These are phyloP conservation scores for Dromaius novaehollandiae DNA, from an alignment of 2,113 vertebrate genomes.

Conservation along the genomic window DNA sequence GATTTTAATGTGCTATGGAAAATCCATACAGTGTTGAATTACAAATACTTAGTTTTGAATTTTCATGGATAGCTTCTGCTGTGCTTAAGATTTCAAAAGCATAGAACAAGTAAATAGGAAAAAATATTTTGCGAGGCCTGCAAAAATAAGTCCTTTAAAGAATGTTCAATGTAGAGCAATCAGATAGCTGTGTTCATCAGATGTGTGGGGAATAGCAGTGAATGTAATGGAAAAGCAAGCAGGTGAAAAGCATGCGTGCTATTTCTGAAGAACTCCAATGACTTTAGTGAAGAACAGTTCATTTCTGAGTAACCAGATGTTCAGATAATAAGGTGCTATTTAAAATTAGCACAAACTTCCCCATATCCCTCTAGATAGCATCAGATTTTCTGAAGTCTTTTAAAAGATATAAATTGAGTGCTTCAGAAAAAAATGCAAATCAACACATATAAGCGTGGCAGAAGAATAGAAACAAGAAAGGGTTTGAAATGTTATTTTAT, in stretches of 20 bases:
- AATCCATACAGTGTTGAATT: not conserved
- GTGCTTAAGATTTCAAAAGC: not conserved
- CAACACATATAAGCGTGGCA: not conserved
- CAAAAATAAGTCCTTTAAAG: not conserved
- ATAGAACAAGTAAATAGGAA: not conserved
- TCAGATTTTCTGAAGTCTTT: slow-evolving; percentile 1
- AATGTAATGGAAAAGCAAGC: not conserved
- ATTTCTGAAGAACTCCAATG: not conserved
- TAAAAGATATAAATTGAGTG: slow-evolving; percentile 29
- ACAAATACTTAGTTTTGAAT: not conserved
- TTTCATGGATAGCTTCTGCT: not conserved
- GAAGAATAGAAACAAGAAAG: slow-evolving; percentile 29
- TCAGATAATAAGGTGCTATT: slow-evolving; percentile 55
- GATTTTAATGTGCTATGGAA: not conserved
- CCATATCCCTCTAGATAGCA: not conserved
- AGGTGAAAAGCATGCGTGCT: not conserved
- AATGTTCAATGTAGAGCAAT: not conserved
- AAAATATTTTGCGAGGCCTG: not conserved
- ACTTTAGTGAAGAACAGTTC: not conserved
- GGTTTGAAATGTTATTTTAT: slow-evolving; percentile 28
- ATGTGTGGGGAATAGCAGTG: not conserved
- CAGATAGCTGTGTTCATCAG: not conserved
- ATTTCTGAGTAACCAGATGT: slow-evolving; percentile 54
- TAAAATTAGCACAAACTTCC: slow-evolving; percentile 27
- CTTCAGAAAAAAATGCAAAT: slow-evolving; percentile 39